phyloP scores from a whole-genome alignment of 2,888 invertebrate genomes.

The Athetis lepigone region DNA sequence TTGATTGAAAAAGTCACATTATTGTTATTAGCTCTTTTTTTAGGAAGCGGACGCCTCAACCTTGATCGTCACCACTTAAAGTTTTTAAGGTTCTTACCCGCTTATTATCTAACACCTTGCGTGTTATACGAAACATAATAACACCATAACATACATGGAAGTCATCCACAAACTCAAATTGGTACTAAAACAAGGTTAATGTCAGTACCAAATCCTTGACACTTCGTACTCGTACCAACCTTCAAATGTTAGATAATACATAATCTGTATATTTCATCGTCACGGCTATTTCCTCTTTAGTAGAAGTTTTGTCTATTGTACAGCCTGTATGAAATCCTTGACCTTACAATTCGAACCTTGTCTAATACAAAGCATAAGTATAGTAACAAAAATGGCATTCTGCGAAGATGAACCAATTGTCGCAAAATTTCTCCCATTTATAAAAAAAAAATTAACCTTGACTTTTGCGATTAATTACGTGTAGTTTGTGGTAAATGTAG shows the following conservation, averaged over 20 bases:
- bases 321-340: slow-evolving; percentile 29
- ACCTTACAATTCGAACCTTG: background rate
- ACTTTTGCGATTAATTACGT: too few species aligned
- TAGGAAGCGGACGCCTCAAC: too few species aligned
- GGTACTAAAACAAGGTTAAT: slow-evolving; percentile 47
- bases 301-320: slow-evolving; percentile 11
- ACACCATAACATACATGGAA: slow-evolving; percentile 7
- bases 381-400: too few species aligned
- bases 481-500: too few species aligned
- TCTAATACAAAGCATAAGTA: background rate
- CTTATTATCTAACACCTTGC: background rate
- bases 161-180: slow-evolving; percentile 21
- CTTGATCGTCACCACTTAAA: too few species aligned
- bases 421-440: background rate
- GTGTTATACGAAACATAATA: background rate
- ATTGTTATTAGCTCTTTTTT: too few species aligned
- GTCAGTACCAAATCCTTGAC: slow-evolving; percentile 54
- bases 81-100: background rate
- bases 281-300: slow-evolving; percentile 26
- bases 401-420: background rate
- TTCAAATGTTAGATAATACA: slow-evolving; percentile 47
- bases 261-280: slow-evolving; percentile 23
- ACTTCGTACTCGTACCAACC: slow-evolving; percentile 37
- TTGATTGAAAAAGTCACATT: too few species aligned
- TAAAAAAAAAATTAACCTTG: too few species aligned